Base-by-base conservation (phyloP, 1,140 invertebrate species). In the Drosophila sucinea region DNA sequence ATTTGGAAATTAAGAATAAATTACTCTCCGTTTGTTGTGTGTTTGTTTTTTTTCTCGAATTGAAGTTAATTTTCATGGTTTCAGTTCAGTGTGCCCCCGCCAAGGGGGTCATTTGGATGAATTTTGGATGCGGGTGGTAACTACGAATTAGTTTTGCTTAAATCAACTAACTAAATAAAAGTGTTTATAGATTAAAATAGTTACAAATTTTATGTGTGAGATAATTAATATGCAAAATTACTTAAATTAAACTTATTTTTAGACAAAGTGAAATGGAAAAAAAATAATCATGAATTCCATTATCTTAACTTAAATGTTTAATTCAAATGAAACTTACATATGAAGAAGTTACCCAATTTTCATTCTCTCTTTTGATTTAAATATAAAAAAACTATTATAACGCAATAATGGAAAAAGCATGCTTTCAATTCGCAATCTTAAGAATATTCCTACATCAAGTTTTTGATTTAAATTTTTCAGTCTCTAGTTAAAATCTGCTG, bases 401-500 rank as follows among this genome's bases (percentile, higher is more conserved):
- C 17, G 17, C 17, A 38, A 38, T 11, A 10, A 10, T 51, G 8
- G 8, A 27, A 27, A 51, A 3, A 0, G 1, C 2, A 51, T 51
- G 17, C 3, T 25, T 47, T 23, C 23, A 47, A 47, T 47, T 47
- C 1, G 1, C 3, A 47, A 2, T 47, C 44, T 7, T 47, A 47
- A 8, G 35, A 3, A 8, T 38, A 25, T 6, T 7, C 23, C 17
- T 23, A 47, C 5, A 47, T 47, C 2, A 47, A 47, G 7, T 23
- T 7, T 47, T 47, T 47, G 23, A 86, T 27, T 86, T 67, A 32
- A 82, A 82, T 17, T 41, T 65, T 11, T 65, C 27, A 32, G 71
- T 70, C 35, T 77, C 76, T 27, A 56, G 60, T 30, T 38, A 32
- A 6, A 67, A 73, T 32, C 40, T 35, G 54, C 32, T 62, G 40